These are phyloP conservation scores for Tupaia chinensis DNA, from an alignment of 2,113 vertebrate species.

Conservation along the genomic window DNA sequence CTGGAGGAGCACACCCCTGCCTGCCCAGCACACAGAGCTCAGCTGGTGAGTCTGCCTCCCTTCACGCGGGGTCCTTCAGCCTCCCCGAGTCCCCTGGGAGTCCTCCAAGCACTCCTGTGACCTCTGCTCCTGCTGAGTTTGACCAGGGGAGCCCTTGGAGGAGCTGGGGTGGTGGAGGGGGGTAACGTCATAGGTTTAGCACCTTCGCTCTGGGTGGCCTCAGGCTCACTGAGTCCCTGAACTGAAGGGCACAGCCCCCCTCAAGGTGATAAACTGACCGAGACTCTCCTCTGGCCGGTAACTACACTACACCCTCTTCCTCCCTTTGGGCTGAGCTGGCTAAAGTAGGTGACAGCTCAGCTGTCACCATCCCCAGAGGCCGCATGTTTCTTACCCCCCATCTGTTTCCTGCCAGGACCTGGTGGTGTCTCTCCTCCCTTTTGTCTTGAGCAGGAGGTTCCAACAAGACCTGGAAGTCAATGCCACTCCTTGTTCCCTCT, in stretches of 20 bases:
- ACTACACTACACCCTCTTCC: background rate
- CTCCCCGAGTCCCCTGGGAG: background rate
- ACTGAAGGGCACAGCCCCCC: no score
- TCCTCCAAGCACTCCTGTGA: background rate
- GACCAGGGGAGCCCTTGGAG: background rate
- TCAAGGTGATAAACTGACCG: background rate
- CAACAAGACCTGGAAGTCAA: background rate
- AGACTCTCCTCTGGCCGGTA: background rate
- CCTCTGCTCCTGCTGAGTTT: background rate
- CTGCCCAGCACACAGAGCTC: rapidly evolving
- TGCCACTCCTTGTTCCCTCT: background rate
- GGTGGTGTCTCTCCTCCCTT: background rate
- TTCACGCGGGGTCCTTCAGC: background rate
- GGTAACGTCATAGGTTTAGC: background rate
- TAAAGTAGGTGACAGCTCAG: no score
- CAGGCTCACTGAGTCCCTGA: background rate
- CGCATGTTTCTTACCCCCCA: background rate
- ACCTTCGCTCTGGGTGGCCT: background rate
- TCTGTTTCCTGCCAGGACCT: background rate
- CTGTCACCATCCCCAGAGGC: background rate
- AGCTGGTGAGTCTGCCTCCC: background rate
- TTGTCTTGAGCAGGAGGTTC: background rate
- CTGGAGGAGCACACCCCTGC: background rate
- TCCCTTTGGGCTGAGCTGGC: background rate
- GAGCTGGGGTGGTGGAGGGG: background rate